Conservation (phyloP, 1,140 invertebrate species). For the Procambarus virginalis region DNA sequence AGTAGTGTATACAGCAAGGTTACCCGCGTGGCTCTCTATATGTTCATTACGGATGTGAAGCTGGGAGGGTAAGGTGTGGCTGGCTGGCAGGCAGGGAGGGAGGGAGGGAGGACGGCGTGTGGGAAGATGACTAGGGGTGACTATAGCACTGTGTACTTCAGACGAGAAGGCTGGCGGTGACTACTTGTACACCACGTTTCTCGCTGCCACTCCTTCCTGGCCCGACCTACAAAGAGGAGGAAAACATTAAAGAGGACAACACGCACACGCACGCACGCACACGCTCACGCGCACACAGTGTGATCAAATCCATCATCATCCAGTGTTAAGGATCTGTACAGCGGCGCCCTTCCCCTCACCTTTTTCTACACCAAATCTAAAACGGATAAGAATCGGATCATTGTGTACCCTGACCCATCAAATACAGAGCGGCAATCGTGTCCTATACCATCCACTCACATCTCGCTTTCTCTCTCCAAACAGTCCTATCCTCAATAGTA, state of each 20-base stretch:
- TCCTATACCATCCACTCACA: too few relatives aligned
- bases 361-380: too few relatives aligned
- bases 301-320: background rate
- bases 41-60: too few relatives aligned
- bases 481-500: too few relatives aligned
- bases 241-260: background rate
- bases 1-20: too few relatives aligned
- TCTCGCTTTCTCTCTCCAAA: too few relatives aligned
- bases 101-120: background rate
- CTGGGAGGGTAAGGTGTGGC: background rate
- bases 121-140: background rate
- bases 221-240: background rate
- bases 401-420: too few relatives aligned
- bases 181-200: background rate
- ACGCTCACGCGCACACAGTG: background rate
- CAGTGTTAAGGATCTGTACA: too few relatives aligned
- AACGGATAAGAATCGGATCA: too few relatives aligned
- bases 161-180: background rate
- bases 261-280: background rate
- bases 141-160: conserved; percentile 2
- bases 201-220: conserved; percentile 7
- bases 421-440: too few relatives aligned
- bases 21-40: too few relatives aligned
- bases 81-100: background rate
- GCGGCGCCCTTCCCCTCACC: too few relatives aligned